A percentile compares a stretch with the other conserved stretches of the same genome.
These are phyloP conservation scores for Drosophila demipolita DNA, from an alignment of 2,888 invertebrate genomes.

Conservation along the genomic window DNA sequence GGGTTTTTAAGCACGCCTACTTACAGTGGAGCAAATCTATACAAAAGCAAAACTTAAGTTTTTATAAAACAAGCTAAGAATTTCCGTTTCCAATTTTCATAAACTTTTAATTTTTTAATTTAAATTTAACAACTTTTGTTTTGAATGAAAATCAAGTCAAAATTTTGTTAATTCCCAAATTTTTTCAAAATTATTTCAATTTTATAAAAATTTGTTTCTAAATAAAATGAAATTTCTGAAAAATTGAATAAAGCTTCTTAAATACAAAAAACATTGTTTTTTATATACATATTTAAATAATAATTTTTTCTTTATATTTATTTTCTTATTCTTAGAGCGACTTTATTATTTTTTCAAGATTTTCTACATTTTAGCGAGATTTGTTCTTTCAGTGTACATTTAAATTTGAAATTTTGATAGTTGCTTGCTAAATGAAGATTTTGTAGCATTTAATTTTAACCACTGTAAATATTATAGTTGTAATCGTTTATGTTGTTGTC, in stretches of 20 bases:
- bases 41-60: accelerated
- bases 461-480: conserved; percentile 48
- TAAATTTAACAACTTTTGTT: not conserved
- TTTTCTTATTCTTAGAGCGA: not conserved
- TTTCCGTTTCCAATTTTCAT: not conserved
- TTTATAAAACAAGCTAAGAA: not conserved
- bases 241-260: not conserved
- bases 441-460: not conserved
- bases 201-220: not conserved
- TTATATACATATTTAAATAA: not conserved
- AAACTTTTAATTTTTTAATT: not conserved
- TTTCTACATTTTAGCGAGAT: not conserved
- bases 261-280: not conserved
- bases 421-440: not conserved
- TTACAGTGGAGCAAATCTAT: conserved; percentile 46
- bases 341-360: too few relatives aligned
- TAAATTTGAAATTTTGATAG: too few relatives aligned
- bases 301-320: too few relatives aligned
- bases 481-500: conserved; percentile 44
- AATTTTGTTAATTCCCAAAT: not conserved
- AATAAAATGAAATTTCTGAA: not conserved
- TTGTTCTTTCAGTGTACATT: not conserved
- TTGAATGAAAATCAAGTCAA: too few relatives aligned
- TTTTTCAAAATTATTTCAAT: not conserved
- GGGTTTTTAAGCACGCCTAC: conserved; percentile 3